Conservation (phyloP, 2,888 invertebrate genomes). For the Drosophila robusta region DNA sequence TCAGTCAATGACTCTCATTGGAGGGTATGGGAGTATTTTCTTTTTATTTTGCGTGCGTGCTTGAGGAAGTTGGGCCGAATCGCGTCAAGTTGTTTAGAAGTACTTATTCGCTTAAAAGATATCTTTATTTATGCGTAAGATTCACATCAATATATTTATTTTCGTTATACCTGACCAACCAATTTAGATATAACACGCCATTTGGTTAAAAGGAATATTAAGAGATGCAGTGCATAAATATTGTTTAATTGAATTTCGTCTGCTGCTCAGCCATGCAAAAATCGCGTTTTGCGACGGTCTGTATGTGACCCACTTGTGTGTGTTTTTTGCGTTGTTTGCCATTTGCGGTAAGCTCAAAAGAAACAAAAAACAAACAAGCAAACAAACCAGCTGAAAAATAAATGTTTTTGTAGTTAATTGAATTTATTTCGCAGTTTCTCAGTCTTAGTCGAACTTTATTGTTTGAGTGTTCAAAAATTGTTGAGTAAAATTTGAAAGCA, state of each 20-base stretch:
- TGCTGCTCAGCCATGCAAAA: constrained; percentile 44
- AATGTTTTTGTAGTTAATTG: constrained; percentile 45
- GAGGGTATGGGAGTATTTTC: too few relatives aligned
- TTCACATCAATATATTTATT: constrained; percentile 1
- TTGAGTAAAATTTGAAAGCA: not conserved
- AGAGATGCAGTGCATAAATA: constrained; percentile 25
- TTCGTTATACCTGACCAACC: not conserved
- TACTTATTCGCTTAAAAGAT: constrained; percentile 1
- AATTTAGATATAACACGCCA: too few relatives aligned
- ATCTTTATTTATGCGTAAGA: not conserved
- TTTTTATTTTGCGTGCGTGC: too few relatives aligned
- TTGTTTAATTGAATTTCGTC: constrained; percentile 60
- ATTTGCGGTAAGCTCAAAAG: constrained; percentile 32
- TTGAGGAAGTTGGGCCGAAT: too few relatives aligned
- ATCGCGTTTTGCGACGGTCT: constrained; percentile 7
- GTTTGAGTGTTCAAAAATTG: not conserved
- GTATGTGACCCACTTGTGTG: not conserved
- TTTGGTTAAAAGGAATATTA: constrained; percentile 1
- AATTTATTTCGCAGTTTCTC: constrained; percentile 39
- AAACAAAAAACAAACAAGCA: constrained; percentile 7
- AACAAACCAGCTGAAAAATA: constrained; percentile 9
- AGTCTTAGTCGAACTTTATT: not conserved
- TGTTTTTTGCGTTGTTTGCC: constrained; percentile 33
- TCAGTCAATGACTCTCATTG: constrained; percentile 37
- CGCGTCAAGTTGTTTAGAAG: not conserved